These are phyloP conservation scores for Rhinophrynus dorsalis DNA, from an alignment of 2,797 vertebrate species.

Conservation along the genomic window DNA sequence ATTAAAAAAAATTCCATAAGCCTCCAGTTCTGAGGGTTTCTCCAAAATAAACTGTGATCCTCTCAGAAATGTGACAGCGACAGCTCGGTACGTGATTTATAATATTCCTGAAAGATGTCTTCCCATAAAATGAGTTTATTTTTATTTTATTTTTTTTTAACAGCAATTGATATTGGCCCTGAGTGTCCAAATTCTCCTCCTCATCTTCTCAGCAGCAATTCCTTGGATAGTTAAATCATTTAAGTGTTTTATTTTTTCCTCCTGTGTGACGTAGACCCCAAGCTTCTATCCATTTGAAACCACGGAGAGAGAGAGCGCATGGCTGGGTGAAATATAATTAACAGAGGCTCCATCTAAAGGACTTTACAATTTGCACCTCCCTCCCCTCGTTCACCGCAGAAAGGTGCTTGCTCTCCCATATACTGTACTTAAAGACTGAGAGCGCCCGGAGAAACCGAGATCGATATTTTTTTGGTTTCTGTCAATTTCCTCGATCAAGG, in stretches of 20 bases:
- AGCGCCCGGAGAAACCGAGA: not conserved
- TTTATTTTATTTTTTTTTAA: not conserved
- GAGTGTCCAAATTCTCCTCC: not conserved
- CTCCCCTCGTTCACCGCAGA: constrained; percentile 16
- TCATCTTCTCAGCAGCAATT: not conserved
- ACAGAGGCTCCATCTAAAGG: constrained; percentile 21
- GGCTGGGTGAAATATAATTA: constrained; percentile 29
- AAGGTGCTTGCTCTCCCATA: constrained; percentile 1
- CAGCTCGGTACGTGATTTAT: too few relatives aligned
- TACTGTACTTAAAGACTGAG: constrained; percentile 24
- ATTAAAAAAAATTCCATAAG: too few relatives aligned
- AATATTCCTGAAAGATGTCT: too few relatives aligned
- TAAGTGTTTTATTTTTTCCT: not conserved
- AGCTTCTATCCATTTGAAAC: constrained; percentile 22
- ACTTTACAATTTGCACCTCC: constrained; percentile 13
- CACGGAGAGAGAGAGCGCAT: constrained; percentile 8
- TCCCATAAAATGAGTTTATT: not conserved
- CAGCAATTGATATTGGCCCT: constrained; percentile 1
- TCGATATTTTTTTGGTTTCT: constrained; percentile 14
- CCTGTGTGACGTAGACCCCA: not conserved
- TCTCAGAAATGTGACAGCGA: too few relatives aligned
- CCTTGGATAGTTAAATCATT: constrained; percentile 5
- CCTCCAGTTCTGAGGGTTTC: too few relatives aligned
- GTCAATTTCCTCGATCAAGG: constrained; percentile 22
- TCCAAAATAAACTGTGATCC: too few relatives aligned